Evolutionary conservation across 2,888 invertebrate genomes (phyloP).

Genomic region (Pollenia amentaria): DNA sequence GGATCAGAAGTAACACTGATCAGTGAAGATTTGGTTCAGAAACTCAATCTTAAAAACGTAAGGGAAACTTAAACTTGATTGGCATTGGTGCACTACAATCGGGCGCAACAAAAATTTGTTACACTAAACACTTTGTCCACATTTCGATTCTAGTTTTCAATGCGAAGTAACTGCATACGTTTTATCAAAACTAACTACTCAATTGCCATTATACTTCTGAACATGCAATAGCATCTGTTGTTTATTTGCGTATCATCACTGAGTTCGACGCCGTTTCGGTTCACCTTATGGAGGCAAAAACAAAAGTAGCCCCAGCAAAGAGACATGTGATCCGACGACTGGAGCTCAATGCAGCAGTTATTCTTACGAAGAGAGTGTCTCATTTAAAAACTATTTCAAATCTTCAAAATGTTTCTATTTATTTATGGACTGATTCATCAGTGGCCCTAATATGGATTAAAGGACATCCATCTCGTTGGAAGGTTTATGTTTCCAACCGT

Average conservation of each 20-base stretch:
- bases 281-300: slow-evolving; percentile 31
- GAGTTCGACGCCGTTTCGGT: slow-evolving; percentile 18
- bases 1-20: slow-evolving; percentile 41
- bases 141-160: slow-evolving; percentile 19
- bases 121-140: slow-evolving; percentile 18
- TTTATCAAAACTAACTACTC: slow-evolving; percentile 24
- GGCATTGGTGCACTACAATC: slow-evolving; percentile 25
- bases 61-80: slow-evolving; percentile 24
- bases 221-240: slow-evolving; percentile 29
- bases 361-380: slow-evolving; percentile 32
- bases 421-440: slow-evolving; percentile 32
- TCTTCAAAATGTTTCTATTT: not conserved
- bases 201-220: slow-evolving; percentile 27
- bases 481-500: slow-evolving; percentile 9
- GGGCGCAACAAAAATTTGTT: slow-evolving; percentile 1
- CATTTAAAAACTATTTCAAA: slow-evolving; percentile 35
- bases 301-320: slow-evolving; percentile 39
- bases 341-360: slow-evolving; percentile 38
- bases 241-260: slow-evolving; percentile 35
- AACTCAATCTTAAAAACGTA: slow-evolving; percentile 19
- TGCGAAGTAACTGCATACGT: slow-evolving; percentile 22
- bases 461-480: slow-evolving; percentile 39
- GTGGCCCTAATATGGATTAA: slow-evolving; percentile 39
- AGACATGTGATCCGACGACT: slow-evolving; percentile 27
- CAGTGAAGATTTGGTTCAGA: slow-evolving; percentile 20